A percentile compares a stretch with the other conserved stretches of the same genome.
Conservation (phyloP, 2,797 vertebrate genomes). For the Mus caroli region DNA sequence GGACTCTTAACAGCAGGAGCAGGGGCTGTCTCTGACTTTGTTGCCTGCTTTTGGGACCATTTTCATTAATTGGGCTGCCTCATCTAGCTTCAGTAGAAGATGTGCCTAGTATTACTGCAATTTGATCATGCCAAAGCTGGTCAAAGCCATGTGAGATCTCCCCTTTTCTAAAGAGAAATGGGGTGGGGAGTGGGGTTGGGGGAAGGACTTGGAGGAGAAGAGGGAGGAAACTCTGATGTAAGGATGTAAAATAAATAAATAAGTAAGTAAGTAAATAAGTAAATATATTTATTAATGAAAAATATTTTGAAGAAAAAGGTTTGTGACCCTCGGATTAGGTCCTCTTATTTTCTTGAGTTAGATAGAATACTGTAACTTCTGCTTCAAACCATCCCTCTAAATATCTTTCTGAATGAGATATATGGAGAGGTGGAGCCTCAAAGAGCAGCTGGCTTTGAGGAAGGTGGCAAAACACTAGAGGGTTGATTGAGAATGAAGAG, state of each 20-base stretch:
- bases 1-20: neutral
- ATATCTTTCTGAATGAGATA: neutral
- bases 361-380: slow-evolving; percentile 38
- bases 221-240: neutral
- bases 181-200: neutral
- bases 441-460: neutral
- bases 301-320: neutral
- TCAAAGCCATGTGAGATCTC: neutral
- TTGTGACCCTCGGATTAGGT: neutral
- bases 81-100: neutral
- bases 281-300: neutral
- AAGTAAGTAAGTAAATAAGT: neutral
- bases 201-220: neutral
- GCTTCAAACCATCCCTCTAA: neutral
- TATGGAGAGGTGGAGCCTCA: neutral
- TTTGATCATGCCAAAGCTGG: neutral
- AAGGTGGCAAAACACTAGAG: neutral
- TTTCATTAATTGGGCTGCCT: neutral
- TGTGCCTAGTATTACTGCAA: neutral
- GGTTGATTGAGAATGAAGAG: slow-evolving; percentile 66
- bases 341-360: neutral
- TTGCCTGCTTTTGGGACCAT: neutral
- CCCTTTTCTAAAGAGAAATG: neutral
- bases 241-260: neutral
- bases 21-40: neutral